Percentiles rank a stretch among this genome's conserved stretches.
Evolutionary conservation across 2,113 vertebrate species (phyloP).

Genomic region (Promerops cafer): DNA sequence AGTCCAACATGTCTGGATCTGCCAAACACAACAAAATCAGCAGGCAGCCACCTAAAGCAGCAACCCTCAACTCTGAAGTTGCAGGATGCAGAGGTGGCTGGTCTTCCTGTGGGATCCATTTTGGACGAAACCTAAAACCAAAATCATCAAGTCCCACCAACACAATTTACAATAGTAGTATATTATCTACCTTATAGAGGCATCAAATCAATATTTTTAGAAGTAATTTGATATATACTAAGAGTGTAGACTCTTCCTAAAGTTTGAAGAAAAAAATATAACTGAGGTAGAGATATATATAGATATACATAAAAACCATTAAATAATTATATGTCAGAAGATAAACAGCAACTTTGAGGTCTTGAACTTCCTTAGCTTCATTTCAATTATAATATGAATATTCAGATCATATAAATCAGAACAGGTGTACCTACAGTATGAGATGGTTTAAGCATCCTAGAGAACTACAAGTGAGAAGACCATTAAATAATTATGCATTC

Average conservation of each 20-base stretch:
- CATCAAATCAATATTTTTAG: not conserved
- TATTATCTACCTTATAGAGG: not conserved
- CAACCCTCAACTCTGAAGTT: not conserved
- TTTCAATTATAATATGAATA: not conserved
- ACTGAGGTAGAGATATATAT: not conserved
- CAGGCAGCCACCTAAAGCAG: not conserved
- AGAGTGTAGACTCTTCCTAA: not conserved
- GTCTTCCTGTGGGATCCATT: not conserved
- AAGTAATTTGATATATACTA: not conserved
- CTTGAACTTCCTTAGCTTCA: not conserved
- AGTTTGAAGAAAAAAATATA: not conserved
- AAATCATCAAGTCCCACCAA: not conserved
- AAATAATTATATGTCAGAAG: not conserved
- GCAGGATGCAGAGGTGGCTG: not conserved
- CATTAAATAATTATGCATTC: not conserved
- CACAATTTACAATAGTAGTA: not conserved
- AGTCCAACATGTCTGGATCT: not conserved
- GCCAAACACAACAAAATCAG: not conserved
- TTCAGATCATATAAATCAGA: not conserved
- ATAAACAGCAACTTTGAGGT: not conserved
- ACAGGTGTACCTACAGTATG: not conserved
- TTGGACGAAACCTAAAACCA: not conserved
- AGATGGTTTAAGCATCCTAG: not conserved
- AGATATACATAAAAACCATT: not conserved
- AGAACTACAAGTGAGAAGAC: not conserved